Conservation (phyloP, 2,113 vertebrate species). For the Rostratula benghalensis region DNA sequence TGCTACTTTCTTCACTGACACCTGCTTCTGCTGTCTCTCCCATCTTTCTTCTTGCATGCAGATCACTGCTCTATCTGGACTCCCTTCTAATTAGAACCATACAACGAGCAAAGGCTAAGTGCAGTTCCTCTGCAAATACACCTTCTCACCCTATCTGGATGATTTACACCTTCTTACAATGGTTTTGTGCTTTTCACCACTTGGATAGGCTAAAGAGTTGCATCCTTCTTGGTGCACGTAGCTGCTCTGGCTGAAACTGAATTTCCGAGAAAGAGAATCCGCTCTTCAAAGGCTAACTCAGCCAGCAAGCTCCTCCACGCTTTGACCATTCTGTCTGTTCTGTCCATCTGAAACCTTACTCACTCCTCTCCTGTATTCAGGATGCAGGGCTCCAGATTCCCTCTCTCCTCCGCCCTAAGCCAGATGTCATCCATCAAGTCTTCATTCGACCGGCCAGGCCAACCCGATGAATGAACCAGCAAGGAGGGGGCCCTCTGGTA, state of each 20-base stretch:
- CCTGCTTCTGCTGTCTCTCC: conserved; percentile 20
- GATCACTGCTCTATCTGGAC: not conserved
- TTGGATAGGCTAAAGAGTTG: not conserved
- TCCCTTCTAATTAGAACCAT: not conserved
- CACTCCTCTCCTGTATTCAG: conserved; percentile 51
- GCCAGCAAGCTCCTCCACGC: not conserved
- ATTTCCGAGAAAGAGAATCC: not conserved
- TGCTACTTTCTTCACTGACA: conserved; percentile 12
- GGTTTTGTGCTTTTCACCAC: not conserved
- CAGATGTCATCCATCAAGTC: not conserved
- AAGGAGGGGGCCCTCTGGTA: conserved; percentile 26
- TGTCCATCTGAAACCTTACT: conserved; percentile 4
- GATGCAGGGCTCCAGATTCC: conserved; percentile 32
- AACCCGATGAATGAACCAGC: conserved; percentile 12
- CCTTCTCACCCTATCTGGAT: not conserved
- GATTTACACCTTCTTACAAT: not conserved
- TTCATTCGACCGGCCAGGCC: conserved; percentile 29
- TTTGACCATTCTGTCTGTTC: conserved; percentile 3
- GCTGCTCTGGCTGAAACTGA: not conserved
- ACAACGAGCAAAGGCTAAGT: not conserved
- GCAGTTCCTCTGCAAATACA: not conserved
- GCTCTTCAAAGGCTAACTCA: not conserved
- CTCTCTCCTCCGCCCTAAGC: conserved; percentile 39
- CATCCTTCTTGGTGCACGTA: not conserved
- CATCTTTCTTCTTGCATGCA: conserved; percentile 29